Percentiles rank a stretch among this genome's conserved stretches.
These are phyloP conservation scores for Drosophila bunnanda DNA, from an alignment of 2,888 invertebrate species.

Conservation along the genomic window DNA sequence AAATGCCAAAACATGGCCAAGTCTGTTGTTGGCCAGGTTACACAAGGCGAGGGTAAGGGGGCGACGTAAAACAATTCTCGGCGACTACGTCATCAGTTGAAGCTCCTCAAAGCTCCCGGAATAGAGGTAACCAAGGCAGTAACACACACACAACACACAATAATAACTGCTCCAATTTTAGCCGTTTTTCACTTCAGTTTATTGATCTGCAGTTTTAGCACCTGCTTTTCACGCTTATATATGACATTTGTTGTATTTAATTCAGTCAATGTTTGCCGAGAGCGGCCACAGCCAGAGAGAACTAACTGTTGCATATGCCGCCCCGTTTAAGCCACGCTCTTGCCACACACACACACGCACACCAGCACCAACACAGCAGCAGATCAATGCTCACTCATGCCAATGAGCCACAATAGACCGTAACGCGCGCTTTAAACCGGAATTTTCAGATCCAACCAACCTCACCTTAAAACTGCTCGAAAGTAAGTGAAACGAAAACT, in stretches of 20 bases:
- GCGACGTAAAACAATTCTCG: conserved; percentile 13
- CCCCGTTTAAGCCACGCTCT: conserved; percentile 69
- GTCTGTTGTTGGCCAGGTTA: conserved; percentile 61
- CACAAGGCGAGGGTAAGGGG: conserved; percentile 53
- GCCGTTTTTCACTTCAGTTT: conserved; percentile 35
- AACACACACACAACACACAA: conserved; percentile 47
- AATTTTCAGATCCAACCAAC: conserved; percentile 60
- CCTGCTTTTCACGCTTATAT: conserved; percentile 13
- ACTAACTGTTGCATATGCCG: conserved; percentile 72
- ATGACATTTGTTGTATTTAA: conserved; percentile 10
- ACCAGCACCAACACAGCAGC: conserved; percentile 15
- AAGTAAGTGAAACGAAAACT: conserved; percentile 51
- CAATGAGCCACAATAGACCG: conserved; percentile 31
- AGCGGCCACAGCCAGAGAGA: conserved; percentile 23
- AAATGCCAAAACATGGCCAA: conserved; percentile 78
- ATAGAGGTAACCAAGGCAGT: conserved; percentile 67
- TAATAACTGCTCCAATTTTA: conserved; percentile 58
- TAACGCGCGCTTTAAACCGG: conserved; percentile 30
- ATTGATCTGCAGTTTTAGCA: conserved; percentile 23
- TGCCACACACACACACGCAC: conserved; percentile 20
- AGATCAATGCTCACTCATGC: conserved; percentile 30
- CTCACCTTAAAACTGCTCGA: conserved; percentile 73
- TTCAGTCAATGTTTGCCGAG: conserved; percentile 36
- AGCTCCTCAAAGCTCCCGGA: conserved; percentile 43
- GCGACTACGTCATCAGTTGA: conserved; percentile 73